phyloP scores from a whole-genome alignment of 2,113 vertebrate species.

The Epinephelus fuscoguttatus region DNA sequence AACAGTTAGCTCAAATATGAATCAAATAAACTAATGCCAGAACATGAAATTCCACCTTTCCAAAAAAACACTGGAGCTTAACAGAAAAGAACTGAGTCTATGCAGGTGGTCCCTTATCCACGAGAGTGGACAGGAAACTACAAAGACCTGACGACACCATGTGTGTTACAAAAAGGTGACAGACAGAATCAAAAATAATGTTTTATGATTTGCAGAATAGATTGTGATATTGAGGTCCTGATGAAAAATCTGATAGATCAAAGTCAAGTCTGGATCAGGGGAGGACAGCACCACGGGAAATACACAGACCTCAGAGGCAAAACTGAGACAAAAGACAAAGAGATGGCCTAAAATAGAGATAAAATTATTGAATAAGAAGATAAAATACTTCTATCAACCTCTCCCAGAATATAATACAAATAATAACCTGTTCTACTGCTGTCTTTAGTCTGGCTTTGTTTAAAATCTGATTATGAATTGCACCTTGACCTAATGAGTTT shows the following conservation, averaged over 20 bases:
- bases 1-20: conserved; percentile 54
- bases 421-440: background rate
- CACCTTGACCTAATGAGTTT: background rate
- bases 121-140: conserved; percentile 43
- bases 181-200: conserved; percentile 42
- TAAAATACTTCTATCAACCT: background rate
- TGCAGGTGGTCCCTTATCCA: conserved; percentile 48
- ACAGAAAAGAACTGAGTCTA: conserved; percentile 36
- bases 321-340: conserved; percentile 4
- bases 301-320: background rate
- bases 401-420: background rate
- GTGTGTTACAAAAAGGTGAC: conserved; percentile 31
- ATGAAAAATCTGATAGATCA: conserved; percentile 55
- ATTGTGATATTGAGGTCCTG: conserved; percentile 18
- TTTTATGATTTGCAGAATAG: conserved; percentile 23
- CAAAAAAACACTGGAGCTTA: conserved; percentile 24
- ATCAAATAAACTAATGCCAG: conserved; percentile 33
- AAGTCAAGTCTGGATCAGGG: conserved; percentile 33
- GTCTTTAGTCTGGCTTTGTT: background rate
- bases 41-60: conserved; percentile 38
- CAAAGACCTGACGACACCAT: conserved; percentile 21
- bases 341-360: conserved; percentile 16
- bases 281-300: conserved; percentile 36
- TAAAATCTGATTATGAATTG: conserved; percentile 2
- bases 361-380: conserved; percentile 5